Evolutionary conservation across 2,113 vertebrate genomes (phyloP).

Genomic region (Astur gentilis): DNA sequence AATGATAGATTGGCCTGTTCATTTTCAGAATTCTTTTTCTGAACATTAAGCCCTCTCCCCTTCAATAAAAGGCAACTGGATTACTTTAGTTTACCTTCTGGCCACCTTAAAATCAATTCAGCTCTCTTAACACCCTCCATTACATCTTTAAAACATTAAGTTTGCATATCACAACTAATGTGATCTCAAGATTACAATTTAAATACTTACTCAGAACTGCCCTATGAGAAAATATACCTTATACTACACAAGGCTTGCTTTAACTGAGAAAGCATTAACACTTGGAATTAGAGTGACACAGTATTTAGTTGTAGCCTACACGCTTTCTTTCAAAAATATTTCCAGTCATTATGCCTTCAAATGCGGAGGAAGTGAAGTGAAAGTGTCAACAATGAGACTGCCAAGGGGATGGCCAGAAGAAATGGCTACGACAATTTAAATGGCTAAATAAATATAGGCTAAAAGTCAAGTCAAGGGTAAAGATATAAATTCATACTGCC

Average conservation of each 20-base stretch:
- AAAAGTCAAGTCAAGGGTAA: slow-evolving; percentile 71
- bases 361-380: background rate
- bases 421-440: slow-evolving; percentile 51
- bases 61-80: background rate
- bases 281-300: background rate
- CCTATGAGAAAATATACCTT: background rate
- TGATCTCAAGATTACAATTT: background rate
- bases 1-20: background rate
- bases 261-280: background rate
- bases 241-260: background rate
- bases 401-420: slow-evolving; percentile 63
- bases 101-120: background rate
- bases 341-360: background rate
- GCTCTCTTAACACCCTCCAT: background rate
- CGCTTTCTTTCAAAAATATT: background rate
- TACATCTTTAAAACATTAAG: background rate
- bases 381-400: slow-evolving; percentile 59
- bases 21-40: background rate
- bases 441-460: slow-evolving; percentile 61
- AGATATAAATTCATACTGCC: slow-evolving; percentile 56
- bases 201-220: background rate
- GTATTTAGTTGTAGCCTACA: background rate
- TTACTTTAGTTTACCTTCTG: background rate
- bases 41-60: background rate
- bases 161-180: background rate